Base-by-base conservation (phyloP, 2,888 invertebrate genomes). In the Drosophila leonis region DNA sequence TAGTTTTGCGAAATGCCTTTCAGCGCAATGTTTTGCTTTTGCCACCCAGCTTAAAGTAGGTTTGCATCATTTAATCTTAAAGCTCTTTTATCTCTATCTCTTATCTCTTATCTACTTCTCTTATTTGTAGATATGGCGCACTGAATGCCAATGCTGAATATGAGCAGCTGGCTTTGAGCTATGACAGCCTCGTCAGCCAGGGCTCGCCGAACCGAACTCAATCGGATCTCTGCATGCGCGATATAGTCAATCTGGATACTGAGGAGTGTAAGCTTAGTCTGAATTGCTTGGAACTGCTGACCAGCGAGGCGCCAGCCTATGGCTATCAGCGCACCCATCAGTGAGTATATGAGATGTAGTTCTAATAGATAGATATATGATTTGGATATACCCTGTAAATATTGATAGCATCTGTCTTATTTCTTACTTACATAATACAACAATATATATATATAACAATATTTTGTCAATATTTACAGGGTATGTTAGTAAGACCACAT, bases 321-420 rank as follows among this genome's bases (percentile, higher is more conserved):
- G 92, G 92, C 13, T 92, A 92, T 71, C 90, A 90, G 39, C 87
- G 91, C 4, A 92, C 91, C 31, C 92, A 92, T 81, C 92, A 92
- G 92, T 92, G 80, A 75, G 91, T 84, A 56, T 10, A 8, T 2
- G 13, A 15, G 9, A 20, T 4, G 2, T 15, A 13, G 2, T 42
- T 20, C 10, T 3, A 24, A 20, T 44, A 24, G 44, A 7, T 20
- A 4, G 24, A 15, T 46, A 13, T 46, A 13, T 12, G 27, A 0
- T 1, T 2, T 8, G 1, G 15, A 9, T 15, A 46, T 46, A 27
- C 46, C 15, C 46, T 46, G 46, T 46, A 46, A 27, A 4, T 5
- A 27, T 27, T 27, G 9, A 27, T 46, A 15, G 1, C 4, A n/a
- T 33, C 33, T 33, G 29, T 31, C 29, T 8, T 31, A 31, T 7